Evolutionary conservation across 2,888 invertebrate species (phyloP).

Genomic region (Celastrina argiolus): DNA sequence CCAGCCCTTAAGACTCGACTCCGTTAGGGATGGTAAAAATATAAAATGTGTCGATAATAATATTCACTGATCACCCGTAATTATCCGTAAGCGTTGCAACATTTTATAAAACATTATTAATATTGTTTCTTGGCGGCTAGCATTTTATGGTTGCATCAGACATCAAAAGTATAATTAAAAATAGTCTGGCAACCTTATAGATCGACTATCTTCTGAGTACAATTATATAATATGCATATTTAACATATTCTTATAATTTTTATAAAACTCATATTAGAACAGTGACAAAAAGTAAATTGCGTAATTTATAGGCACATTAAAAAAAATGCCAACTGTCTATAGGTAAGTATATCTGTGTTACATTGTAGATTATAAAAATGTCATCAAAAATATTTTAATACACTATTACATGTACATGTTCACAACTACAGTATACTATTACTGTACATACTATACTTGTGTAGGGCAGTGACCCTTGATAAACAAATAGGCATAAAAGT

Average conservation of each 20-base stretch:
- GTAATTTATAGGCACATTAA: no score
- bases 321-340: no score
- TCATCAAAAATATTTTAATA: no score
- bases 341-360: no score
- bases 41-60: neutral
- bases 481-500: neutral
- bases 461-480: neutral
- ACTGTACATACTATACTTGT: neutral
- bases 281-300: no score
- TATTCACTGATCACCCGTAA: neutral
- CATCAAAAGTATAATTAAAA: neutral
- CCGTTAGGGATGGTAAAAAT: neutral
- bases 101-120: neutral
- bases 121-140: neutral
- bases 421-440: no score
- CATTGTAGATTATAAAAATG: no score
- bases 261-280: no score
- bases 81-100: neutral
- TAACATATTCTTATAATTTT: no score
- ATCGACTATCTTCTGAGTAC: neutral
- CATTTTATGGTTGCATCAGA: neutral
- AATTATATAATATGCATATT: no score
- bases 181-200: slow-evolving; percentile 2
- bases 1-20: neutral
- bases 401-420: no score